phyloP scores from a whole-genome alignment of 2,113 vertebrate species.

The Elachura formosa region DNA sequence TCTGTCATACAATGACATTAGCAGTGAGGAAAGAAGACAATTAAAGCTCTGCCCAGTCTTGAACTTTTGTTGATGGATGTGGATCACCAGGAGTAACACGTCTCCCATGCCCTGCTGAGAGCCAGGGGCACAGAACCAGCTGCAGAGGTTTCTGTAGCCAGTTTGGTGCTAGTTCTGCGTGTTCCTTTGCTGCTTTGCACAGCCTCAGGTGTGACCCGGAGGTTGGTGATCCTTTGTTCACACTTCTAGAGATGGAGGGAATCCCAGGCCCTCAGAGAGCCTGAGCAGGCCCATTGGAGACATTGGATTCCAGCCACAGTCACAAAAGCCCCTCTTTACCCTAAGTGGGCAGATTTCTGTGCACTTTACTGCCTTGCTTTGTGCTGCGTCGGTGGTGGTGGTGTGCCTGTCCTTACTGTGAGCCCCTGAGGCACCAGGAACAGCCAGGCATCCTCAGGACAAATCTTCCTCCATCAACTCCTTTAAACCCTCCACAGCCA shows the following conservation, averaged over 20 bases:
- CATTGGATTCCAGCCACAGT: background rate
- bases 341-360: background rate
- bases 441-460: background rate
- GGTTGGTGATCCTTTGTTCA: background rate
- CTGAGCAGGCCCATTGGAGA: accelerated
- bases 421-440: background rate
- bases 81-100: accelerated
- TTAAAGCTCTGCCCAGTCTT: background rate
- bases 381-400: background rate
- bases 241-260: background rate
- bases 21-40: background rate
- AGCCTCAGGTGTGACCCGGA: background rate
- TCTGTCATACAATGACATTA: background rate
- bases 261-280: accelerated
- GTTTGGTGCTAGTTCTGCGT: background rate
- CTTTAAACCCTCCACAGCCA: slow-evolving; percentile 48
- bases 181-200: background rate
- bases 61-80: no score
- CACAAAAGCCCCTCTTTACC: background rate
- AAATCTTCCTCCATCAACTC: slow-evolving; percentile 58
- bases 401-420: background rate
- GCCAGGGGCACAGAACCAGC: accelerated
- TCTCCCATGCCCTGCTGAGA: accelerated
- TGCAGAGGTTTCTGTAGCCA: background rate
- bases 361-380: background rate